Base-by-base conservation (phyloP, 2,888 invertebrate genomes). In the Psylliodes chrysocephalus region DNA sequence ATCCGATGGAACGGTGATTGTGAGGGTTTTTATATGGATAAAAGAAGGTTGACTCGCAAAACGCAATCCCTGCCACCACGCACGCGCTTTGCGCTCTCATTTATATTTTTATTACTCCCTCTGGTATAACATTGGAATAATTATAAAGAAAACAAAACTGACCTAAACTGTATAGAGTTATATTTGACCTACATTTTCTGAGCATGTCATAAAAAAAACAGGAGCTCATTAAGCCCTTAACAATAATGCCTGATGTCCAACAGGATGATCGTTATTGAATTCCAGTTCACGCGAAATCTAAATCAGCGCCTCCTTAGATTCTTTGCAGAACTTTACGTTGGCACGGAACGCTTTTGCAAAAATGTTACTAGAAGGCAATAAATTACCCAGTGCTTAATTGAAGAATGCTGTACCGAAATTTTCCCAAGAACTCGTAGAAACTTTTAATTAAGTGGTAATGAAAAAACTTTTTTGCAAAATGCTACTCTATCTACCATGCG, bases 361-460 rank as follows among this genome's bases (percentile, higher is more conserved):
- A 63, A 51, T 46, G 51, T 63, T 46, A 63, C 63, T 52, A 57
- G 57, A 57, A 57, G 57, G 64, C 64, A 60, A 64, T 61, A 64
- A 64, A 64, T 61, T 61, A 47, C 42, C 25, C 55, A 61, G 56
- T 52, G 46, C 55, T 56, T 60, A 64, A 64, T 64, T 64, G 64
- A 64, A 64, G 64, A 64, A 64, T 61, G 60, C 55, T 61, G 64
- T 64, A 44, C 54, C 14, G 55, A 51, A 63, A 47, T 49, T 46
- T n/a, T 47, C 35, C 30, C 38, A 54, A 53, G 47, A 63, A 63
- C 52, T 59, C 30, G 35, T 57, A 22, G 10, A 55, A 64, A 63
- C 52, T 64, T 61, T 64, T 64, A 64, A 64, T 64, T 60, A 64
- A 64, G 60, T 64, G 64, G 52, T 64, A 64, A 64, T 64, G 64